A percentile compares a stretch with the other conserved stretches of the same genome.
Evolutionary conservation across 2,797 vertebrate species (phyloP).

Genomic region (Trachurus trachurus): DNA sequence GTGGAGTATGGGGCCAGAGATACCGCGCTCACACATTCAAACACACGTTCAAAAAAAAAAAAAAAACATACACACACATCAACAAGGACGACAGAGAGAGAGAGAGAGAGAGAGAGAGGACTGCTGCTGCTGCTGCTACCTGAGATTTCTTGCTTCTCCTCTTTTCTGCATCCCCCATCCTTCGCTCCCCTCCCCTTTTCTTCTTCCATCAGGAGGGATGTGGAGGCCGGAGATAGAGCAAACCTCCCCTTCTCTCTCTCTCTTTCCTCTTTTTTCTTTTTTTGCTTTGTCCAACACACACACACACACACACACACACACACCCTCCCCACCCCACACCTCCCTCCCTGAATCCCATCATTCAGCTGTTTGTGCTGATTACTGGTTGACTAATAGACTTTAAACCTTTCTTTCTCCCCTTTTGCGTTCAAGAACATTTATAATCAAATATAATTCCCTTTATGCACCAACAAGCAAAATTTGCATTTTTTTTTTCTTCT

Average conservation of each 20-base stretch:
- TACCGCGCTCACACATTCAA: constrained; percentile 69
- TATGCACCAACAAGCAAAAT: constrained; percentile 23
- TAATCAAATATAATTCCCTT: constrained; percentile 27
- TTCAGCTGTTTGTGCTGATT: constrained; percentile 73
- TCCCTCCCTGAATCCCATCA: constrained; percentile 49
- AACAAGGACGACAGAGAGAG: constrained; percentile 51
- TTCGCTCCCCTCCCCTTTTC: neutral
- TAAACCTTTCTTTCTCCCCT: constrained; percentile 27
- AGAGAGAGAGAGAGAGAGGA: too few species aligned
- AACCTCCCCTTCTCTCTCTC: constrained; percentile 50
- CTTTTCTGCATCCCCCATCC: constrained; percentile 13
- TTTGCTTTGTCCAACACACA: constrained; percentile 36
- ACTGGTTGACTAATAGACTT: constrained; percentile 68
- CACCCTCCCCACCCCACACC: neutral
- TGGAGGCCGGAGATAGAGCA: constrained; percentile 65
- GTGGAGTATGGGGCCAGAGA: constrained; percentile 81
- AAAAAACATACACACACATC: constrained; percentile 51
- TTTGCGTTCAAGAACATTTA: constrained; percentile 16
- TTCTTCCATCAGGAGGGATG: constrained; percentile 51
- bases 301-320: too few species aligned
- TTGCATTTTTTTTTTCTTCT: constrained; percentile 1
- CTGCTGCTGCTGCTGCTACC: constrained; percentile 61
- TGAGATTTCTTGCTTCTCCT: constrained; percentile 65
- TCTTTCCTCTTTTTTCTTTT: neutral
- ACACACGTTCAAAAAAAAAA: constrained; percentile 35